Percentiles rank a stretch among this genome's conserved stretches.
Conservation (phyloP, 2,113 vertebrate species). For the Tachysurus vachellii region DNA sequence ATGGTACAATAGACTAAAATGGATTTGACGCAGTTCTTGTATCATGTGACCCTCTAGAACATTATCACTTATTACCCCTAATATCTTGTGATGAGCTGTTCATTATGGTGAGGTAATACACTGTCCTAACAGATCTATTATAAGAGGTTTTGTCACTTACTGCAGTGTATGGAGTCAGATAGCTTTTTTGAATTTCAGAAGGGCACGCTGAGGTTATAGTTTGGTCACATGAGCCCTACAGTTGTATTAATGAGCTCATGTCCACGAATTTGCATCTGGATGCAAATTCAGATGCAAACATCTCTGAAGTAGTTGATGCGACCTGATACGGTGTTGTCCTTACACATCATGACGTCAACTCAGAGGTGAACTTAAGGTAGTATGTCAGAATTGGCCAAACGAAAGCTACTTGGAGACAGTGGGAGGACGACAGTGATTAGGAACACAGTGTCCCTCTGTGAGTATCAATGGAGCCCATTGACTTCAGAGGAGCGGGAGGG, state of each 20-base stretch:
- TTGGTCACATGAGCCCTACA: neutral
- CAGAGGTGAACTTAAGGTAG: neutral
- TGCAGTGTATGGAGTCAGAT: neutral
- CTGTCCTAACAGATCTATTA: neutral
- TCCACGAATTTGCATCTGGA: neutral
- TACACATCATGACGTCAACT: neutral
- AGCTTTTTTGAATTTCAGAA: neutral
- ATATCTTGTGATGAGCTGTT: conserved; percentile 1
- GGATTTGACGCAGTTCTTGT: neutral
- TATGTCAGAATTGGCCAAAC: neutral
- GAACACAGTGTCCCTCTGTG: conserved; percentile 37
- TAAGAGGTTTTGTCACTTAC: neutral
- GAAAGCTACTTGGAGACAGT: neutral
- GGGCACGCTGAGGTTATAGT: neutral
- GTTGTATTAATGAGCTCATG: neutral
- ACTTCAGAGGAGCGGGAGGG: conserved; percentile 22
- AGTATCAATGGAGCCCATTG: conserved; percentile 47
- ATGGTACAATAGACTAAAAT: neutral
- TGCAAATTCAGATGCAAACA: conserved; percentile 33
- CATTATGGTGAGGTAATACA: neutral
- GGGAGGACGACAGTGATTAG: conserved; percentile 24
- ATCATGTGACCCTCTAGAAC: neutral
- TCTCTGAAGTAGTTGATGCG: neutral
- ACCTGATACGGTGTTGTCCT: neutral
- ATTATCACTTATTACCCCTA: neutral